Conservation (phyloP, 2,888 invertebrate genomes). For the Cosmia pyralina region DNA sequence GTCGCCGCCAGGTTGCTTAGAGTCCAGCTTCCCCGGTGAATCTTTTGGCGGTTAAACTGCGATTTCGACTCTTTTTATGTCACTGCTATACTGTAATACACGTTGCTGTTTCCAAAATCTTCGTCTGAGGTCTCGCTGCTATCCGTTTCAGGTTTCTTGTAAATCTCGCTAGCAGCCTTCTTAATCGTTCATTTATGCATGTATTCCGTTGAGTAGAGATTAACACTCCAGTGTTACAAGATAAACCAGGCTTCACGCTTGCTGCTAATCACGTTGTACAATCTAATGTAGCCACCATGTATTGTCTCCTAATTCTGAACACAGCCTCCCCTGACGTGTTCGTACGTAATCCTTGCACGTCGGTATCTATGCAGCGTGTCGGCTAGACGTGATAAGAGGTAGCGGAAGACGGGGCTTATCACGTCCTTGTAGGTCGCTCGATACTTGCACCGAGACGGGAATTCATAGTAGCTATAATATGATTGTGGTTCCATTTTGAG, state of each 20-base stretch:
- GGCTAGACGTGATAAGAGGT: constrained; percentile 56
- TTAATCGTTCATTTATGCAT: constrained; percentile 10
- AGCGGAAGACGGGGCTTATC: constrained; percentile 69
- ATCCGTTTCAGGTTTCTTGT: too few relatives aligned
- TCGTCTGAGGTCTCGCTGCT: too few relatives aligned
- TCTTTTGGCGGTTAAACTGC: too few relatives aligned
- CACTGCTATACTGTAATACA: too few relatives aligned
- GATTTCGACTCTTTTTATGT: too few relatives aligned
- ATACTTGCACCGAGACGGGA: constrained; percentile 79
- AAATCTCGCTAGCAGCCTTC: too few relatives aligned
- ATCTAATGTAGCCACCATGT: constrained; percentile 23
- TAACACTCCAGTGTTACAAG: neutral
- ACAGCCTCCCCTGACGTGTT: constrained; percentile 7
- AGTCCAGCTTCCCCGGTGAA: too few relatives aligned
- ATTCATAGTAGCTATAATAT: constrained; percentile 63
- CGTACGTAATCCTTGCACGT: constrained; percentile 44
- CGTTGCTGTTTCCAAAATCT: too few relatives aligned
- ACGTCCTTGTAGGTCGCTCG: constrained; percentile 79
- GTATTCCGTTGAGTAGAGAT: neutral
- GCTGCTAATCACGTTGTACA: constrained; percentile 36
- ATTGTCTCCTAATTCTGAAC: constrained; percentile 23
- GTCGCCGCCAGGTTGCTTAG: too few relatives aligned
- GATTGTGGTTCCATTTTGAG: constrained; percentile 9
- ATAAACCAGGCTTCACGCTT: constrained; percentile 17
- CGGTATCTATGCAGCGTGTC: constrained; percentile 40